These are phyloP conservation scores for Lydus trimaculatus DNA, from an alignment of 2,888 invertebrate genomes.

Conservation along the genomic window DNA sequence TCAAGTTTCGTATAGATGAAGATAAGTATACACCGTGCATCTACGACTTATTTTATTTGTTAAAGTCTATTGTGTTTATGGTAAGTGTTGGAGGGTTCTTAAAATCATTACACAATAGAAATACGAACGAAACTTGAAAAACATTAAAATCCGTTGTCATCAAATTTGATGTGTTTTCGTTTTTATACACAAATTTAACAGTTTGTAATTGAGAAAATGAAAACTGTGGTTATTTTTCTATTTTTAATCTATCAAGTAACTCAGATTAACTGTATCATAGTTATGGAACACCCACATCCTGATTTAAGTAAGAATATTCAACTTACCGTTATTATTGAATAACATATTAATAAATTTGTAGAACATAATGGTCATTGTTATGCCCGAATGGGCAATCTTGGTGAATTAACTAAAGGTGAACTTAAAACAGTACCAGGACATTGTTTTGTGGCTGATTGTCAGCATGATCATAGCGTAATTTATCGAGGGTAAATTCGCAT, in stretches of 20 bases:
- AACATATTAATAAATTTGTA: background rate
- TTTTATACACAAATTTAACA: no score
- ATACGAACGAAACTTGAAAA: no score
- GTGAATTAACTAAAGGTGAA: background rate
- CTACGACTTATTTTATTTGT: no score
- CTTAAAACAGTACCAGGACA: background rate
- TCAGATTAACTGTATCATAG: background rate
- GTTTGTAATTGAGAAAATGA: background rate
- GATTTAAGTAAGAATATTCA: background rate
- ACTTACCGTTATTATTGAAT: background rate
- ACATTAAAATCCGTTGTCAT: no score
- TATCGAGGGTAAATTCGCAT: background rate
- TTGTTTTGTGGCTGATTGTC: background rate
- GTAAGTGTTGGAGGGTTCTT: no score
- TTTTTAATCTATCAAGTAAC: no score
- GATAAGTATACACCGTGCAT: no score
- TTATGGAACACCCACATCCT: background rate
- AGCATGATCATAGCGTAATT: background rate
- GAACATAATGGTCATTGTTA: background rate
- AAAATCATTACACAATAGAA: no score
- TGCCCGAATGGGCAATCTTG: background rate
- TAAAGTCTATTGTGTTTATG: no score
- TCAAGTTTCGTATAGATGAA: no score
- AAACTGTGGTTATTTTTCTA: background rate
- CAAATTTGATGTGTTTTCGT: no score